phyloP scores from a whole-genome alignment of 37 sponge, comb jelly and placozoan species.

The Ephydatia muelleri region DNA sequence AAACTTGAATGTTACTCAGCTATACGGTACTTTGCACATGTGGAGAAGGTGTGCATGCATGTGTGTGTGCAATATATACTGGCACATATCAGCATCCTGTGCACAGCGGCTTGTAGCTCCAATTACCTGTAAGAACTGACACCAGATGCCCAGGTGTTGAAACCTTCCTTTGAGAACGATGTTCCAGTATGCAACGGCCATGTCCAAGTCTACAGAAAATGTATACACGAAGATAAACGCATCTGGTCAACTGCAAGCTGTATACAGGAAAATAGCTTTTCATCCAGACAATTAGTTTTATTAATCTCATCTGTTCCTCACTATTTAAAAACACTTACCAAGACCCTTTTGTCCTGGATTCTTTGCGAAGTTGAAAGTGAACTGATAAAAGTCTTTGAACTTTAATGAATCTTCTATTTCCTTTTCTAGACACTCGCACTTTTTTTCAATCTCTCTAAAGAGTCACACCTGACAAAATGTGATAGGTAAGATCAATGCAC shows the following conservation, averaged over 20 bases:
- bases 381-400: conserved; percentile 96
- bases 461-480: conserved; percentile 97
- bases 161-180: conserved; percentile 84
- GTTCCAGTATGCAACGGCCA: conserved; percentile 97
- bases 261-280: too few relatives aligned
- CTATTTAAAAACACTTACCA: conserved; percentile 51
- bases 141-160: conserved; percentile 88
- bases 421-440: conserved; percentile 76
- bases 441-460: conserved; percentile 79
- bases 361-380: conserved; percentile 95
- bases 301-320: neutral
- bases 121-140: conserved; percentile 82
- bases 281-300: too few relatives aligned
- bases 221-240: neutral
- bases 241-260: neutral
- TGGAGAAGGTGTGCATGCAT: too few relatives aligned
- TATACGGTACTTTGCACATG: too few relatives aligned
- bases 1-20: too few relatives aligned
- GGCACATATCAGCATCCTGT: too few relatives aligned
- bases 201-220: conserved; percentile 79
- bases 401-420: conserved; percentile 77
- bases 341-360: conserved; percentile 92
- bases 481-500: too few relatives aligned
- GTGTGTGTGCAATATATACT: neutral
- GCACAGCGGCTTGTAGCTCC: too few relatives aligned